Evolutionary conservation across 2,888 invertebrate species (phyloP).

Genomic region (Hypomecis atomaria): DNA sequence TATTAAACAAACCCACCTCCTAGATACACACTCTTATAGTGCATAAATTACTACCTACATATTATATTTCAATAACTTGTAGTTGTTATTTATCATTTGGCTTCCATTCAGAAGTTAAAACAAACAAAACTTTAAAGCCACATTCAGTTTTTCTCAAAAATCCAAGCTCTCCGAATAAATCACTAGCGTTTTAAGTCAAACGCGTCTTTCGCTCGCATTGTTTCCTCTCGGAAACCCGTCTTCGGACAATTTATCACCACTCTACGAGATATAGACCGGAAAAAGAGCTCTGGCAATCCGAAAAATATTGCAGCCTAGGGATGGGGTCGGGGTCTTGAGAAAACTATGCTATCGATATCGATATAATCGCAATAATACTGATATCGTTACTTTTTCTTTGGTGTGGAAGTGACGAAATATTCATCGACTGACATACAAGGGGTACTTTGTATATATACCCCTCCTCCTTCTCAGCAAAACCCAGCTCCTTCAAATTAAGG

Average conservation of each 20-base stretch:
- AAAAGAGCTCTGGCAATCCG: constrained; percentile 36
- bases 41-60: too few species aligned
- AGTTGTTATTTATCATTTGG: neutral
- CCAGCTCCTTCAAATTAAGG: too few species aligned
- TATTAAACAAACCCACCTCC: too few species aligned
- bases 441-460: too few species aligned
- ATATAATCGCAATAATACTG: neutral
- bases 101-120: neutral
- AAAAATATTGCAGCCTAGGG: constrained; percentile 38
- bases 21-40: too few species aligned
- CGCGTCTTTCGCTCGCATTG: constrained; percentile 38
- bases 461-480: too few species aligned
- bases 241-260: constrained; percentile 47
- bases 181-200: constrained; percentile 35
- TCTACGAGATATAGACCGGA: constrained; percentile 41
- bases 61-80: too few species aligned
- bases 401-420: too few species aligned
- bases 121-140: constrained; percentile 15
- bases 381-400: too few species aligned
- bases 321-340: constrained; percentile 16
- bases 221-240: constrained; percentile 36
- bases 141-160: constrained; percentile 22
- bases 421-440: too few species aligned
- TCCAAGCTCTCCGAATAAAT: constrained; percentile 35
- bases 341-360: constrained; percentile 8